Percentiles rank a stretch among this genome's conserved stretches.
Conservation (phyloP, 2,113 vertebrate species). For the Synodontis membranacea region DNA sequence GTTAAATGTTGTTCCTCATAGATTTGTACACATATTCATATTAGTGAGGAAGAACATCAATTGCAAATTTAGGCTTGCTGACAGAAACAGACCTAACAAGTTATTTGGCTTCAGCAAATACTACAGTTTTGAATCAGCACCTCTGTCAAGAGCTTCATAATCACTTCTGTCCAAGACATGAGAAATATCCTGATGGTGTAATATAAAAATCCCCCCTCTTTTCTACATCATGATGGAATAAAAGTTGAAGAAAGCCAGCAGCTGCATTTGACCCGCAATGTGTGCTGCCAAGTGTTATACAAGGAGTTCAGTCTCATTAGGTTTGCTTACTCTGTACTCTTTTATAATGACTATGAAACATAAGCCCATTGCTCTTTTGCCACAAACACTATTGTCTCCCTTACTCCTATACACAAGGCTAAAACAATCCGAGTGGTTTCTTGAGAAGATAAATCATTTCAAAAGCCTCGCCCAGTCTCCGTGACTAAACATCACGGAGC, state of each 20-base stretch:
- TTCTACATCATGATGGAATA: neutral
- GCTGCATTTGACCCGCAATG: neutral
- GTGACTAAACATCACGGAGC: neutral
- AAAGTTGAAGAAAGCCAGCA: constrained; percentile 1
- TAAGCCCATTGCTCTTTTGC: constrained; percentile 1
- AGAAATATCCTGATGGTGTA: neutral
- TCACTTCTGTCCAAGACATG: neutral
- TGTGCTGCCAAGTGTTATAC: neutral
- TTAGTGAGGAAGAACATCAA: neutral
- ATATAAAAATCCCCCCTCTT: neutral
- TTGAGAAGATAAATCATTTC: neutral
- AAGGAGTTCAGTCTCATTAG: constrained; percentile 12
- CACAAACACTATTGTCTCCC: too few relatives aligned
- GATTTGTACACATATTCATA: neutral
- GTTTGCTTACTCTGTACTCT: constrained; percentile 1
- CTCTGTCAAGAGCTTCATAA: neutral
- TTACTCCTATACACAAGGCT: neutral
- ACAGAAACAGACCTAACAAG: neutral
- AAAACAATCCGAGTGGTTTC: neutral
- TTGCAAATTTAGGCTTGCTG: neutral
- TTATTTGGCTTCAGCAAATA: neutral
- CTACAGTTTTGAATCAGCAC: neutral
- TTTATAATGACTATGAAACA: constrained; percentile 8
- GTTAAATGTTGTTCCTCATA: neutral
- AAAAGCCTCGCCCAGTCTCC: neutral